Evolutionary conservation across 1,140 invertebrate species (phyloP).

Genomic region (Lordiphosa stackelbergi): DNA sequence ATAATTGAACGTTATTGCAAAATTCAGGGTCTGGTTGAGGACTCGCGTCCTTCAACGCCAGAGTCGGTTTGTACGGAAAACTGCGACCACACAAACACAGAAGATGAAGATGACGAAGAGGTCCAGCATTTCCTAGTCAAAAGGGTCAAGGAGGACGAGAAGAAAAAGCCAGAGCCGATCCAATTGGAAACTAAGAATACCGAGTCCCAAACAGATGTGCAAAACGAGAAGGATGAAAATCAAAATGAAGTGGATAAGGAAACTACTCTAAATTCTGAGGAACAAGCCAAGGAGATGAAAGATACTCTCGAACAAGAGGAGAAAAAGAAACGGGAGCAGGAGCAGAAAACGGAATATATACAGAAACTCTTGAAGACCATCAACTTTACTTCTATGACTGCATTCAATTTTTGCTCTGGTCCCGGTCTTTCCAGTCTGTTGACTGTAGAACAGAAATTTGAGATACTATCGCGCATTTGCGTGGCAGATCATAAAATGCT

Average conservation of each 20-base stretch:
- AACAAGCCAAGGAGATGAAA: background rate
- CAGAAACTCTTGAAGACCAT: conserved; percentile 17
- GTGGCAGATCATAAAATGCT: conserved; percentile 18
- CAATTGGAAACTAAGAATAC: no score
- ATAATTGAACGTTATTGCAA: conserved; percentile 30
- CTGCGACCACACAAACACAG: background rate
- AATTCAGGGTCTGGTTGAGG: conserved; percentile 9
- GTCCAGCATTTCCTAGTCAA: no score
- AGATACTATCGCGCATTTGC: conserved; percentile 26
- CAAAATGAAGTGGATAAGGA: no score
- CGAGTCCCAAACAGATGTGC: no score
- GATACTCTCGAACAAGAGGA: background rate
- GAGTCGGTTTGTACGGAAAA: background rate
- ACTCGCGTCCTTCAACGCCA: background rate
- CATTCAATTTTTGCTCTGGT: conserved; percentile 34
- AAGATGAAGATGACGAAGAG: conserved; percentile 5
- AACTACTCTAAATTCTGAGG: background rate
- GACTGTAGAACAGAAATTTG: conserved; percentile 20
- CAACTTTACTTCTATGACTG: conserved; percentile 21
- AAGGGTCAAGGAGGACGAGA: conserved; percentile 2
- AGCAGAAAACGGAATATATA: conserved; percentile 10
- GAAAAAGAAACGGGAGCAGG: background rate
- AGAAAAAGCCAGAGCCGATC: conserved; percentile 1
- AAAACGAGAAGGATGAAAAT: no score
- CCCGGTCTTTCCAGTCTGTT: conserved; percentile 27